These are phyloP conservation scores for Patella depressa DNA, from an alignment of 2,888 invertebrate species.

Conservation along the genomic window DNA sequence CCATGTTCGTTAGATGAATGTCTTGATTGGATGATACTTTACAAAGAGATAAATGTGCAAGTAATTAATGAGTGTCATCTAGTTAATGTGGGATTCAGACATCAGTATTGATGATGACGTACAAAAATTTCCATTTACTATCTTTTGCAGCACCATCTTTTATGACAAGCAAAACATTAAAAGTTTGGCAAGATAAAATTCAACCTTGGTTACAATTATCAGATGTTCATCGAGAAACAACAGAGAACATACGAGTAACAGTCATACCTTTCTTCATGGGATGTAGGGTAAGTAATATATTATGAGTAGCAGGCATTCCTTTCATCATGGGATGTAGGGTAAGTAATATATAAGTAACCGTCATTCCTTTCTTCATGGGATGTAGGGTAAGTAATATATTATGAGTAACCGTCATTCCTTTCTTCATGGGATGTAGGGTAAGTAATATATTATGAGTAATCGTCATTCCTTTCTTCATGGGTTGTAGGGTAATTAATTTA, in stretches of 20 bases:
- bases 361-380: conserved; percentile 89
- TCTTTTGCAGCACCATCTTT: conserved; percentile 77
- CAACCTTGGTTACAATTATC: conserved; percentile 97
- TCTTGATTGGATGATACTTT: too few species aligned
- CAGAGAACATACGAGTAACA: conserved; percentile 94
- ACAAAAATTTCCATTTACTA: not conserved
- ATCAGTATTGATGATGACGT: too few species aligned
- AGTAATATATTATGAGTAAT: conserved; percentile 92
- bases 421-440: conserved; percentile 88
- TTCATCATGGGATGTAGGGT: conserved; percentile 77
- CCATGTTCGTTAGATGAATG: too few species aligned
- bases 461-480: conserved; percentile 91
- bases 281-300: conserved; percentile 94
- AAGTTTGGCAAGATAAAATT: conserved; percentile 97
- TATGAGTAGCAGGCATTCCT: conserved; percentile 97
- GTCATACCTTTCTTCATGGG: conserved; percentile 91
- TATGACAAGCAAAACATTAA: conserved; percentile 86
- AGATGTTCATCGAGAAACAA: conserved; percentile 97
- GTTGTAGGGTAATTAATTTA: conserved; percentile 76
- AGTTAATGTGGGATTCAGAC: too few species aligned
- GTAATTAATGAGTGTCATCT: too few species aligned
- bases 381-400: conserved; percentile 90
- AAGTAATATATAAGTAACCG: conserved; percentile 89
- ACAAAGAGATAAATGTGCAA: too few species aligned
- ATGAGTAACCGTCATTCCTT: conserved; percentile 97